Percentiles rank a stretch among this genome's conserved stretches.
phyloP scores from a whole-genome alignment of 2,888 invertebrate genomes.

The Gymnoscelis rufifasciata region DNA sequence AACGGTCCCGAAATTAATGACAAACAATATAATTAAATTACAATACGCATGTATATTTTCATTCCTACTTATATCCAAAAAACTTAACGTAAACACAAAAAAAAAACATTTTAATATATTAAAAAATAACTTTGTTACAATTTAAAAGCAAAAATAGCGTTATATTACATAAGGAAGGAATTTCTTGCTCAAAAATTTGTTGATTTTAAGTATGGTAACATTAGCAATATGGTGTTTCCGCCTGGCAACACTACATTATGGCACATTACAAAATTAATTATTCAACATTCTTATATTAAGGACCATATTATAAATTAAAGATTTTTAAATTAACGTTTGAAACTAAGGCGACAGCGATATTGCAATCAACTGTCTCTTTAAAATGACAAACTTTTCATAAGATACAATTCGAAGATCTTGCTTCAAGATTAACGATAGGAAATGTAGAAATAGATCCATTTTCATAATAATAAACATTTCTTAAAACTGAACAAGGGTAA shows the following conservation, averaged over 20 bases:
- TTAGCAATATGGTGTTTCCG: conserved; percentile 68
- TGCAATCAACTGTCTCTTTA: too few species aligned
- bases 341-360: conserved; percentile 12
- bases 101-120: conserved; percentile 57
- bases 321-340: conserved; percentile 37
- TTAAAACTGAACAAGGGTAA: conserved; percentile 55
- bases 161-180: conserved; percentile 68
- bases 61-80: conserved; percentile 66
- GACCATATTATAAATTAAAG: conserved; percentile 57
- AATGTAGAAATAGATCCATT: conserved; percentile 46
- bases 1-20: conserved; percentile 14
- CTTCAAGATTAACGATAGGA: conserved; percentile 37
- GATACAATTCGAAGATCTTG: conserved; percentile 34
- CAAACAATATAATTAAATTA: conserved; percentile 21
- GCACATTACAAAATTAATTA: conserved; percentile 60
- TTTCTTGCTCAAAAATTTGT: conserved; percentile 42
- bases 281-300: conserved; percentile 70
- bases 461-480: conserved; percentile 43
- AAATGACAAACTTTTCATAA: conserved; percentile 17
- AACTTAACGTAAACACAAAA: conserved; percentile 57
- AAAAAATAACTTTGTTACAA: conserved; percentile 62
- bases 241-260: conserved; percentile 72
- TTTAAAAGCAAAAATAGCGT: conserved; percentile 68
- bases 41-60: conserved; percentile 44
- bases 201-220: conserved; percentile 66